Base-by-base conservation (phyloP, 2,888 invertebrate genomes). In the Mythimna loreyi region DNA sequence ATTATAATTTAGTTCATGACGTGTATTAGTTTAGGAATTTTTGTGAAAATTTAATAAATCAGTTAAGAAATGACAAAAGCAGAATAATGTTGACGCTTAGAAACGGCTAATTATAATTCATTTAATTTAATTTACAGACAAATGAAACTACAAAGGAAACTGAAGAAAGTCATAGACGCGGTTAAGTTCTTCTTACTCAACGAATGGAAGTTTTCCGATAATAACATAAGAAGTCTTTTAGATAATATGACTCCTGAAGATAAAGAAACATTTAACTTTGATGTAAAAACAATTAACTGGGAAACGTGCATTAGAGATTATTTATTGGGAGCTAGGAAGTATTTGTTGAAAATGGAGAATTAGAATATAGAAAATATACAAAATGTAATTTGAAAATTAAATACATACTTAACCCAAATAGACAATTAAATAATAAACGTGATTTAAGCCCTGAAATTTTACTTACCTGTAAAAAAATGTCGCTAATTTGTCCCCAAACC, bases 91-190 rank as follows among this genome's bases (percentile, higher is more conserved):
- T 16, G 16, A 40, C 13, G 19, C 4, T 40, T 13, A 40, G 19
- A 40, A 40, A 40, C 6, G 3, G 16, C 16, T 28, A 33, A 13
- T 21, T 21, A 21, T 19, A 43, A 23, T 19, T 0, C 11, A 0
- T 50, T 25, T 33, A 40, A 59, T 55, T 21, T 21, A 61, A 21
- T 68, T 85, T 75, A 43, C 84, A 91, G 91, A 60, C 86, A 85
- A 72, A 77, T 86, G 40, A 86, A 88, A 72, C 72, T 86, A n/a
- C 87, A 87, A 43, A 73, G 60, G 3, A 86, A 68, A 62, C 64
- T 85, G 7, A 64, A 55, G 21, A 83, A 66, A 45, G 62, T 78
- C 13, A 56, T 72, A 0, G 67, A 78, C 0, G 33, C 73, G 2
- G 65, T 85, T 3, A 66, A 80, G 58, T 82, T 72, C 60, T 87